These are phyloP conservation scores for Empis stercorea DNA, from an alignment of 2,888 invertebrate genomes.

Conservation along the genomic window DNA sequence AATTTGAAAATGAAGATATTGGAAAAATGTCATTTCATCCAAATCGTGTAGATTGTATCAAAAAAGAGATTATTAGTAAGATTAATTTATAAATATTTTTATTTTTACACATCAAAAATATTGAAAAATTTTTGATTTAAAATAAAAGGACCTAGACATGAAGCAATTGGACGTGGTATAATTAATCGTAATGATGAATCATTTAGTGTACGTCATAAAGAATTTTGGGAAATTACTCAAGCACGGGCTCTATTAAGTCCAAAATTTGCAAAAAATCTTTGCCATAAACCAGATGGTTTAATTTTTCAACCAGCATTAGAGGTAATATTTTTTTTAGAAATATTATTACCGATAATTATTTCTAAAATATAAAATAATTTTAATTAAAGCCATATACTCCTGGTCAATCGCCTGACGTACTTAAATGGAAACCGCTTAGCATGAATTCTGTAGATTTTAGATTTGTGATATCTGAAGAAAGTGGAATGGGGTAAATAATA, in stretches of 20 bases:
- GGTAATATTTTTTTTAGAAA: constrained; percentile 40
- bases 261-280: constrained; percentile 70
- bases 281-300: constrained; percentile 94
- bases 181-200: constrained; percentile 70
- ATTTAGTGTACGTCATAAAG: constrained; percentile 80
- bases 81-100: constrained; percentile 7
- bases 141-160: constrained; percentile 43
- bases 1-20: constrained; percentile 66
- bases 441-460: constrained; percentile 95
- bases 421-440: constrained; percentile 95
- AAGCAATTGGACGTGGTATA: constrained; percentile 62
- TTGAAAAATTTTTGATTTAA: background rate
- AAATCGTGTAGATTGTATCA: constrained; percentile 63
- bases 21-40: constrained; percentile 64
- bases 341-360: no score
- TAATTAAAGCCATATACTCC: constrained; percentile 57
- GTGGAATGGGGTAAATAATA: constrained; percentile 54
- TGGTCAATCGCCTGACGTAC: constrained; percentile 69
- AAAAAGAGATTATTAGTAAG: constrained; percentile 53
- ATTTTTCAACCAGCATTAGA: constrained; percentile 90
- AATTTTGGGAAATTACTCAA: constrained; percentile 76
- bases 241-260: constrained; percentile 60
- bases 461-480: constrained; percentile 63
- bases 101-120: background rate
- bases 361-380: no score